Conservation (phyloP, 2,888 invertebrate genomes). For the Tinea trinotella region DNA sequence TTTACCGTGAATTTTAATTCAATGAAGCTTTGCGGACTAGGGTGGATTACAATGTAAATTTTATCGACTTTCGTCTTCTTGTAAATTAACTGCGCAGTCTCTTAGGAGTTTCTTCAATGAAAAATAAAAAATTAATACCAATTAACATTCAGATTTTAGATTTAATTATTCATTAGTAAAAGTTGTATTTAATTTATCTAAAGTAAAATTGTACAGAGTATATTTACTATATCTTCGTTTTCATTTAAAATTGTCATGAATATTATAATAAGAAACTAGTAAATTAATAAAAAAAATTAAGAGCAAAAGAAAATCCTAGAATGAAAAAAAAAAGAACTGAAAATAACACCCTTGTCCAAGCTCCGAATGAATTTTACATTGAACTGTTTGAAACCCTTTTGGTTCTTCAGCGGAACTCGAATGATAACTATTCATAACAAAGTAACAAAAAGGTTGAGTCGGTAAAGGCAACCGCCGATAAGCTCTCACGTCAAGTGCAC, state of each 20-base stretch:
- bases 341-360: background rate
- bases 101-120: conserved; percentile 1
- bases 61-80: conserved; percentile 31
- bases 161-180: background rate
- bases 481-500: conserved; percentile 27
- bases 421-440: conserved; percentile 17
- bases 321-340: too few species aligned
- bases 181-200: background rate
- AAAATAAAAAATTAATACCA: background rate
- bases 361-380: background rate
- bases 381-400: too few species aligned
- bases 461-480: conserved; percentile 31
- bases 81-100: conserved; percentile 16
- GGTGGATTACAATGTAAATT: conserved; percentile 42
- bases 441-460: conserved; percentile 20
- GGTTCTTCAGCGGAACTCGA: background rate
- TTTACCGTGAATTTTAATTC: conserved; percentile 20
- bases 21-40: conserved; percentile 19
- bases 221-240: too few species aligned
- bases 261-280: too few species aligned
- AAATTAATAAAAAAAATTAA: too few species aligned
- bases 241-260: too few species aligned
- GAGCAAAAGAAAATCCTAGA: too few species aligned
- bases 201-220: too few species aligned
- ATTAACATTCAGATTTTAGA: conserved; percentile 12